Percentiles rank a stretch among this genome's conserved stretches.
Conservation (phyloP, 2,113 vertebrate species). For the Steatornis caripensis region DNA sequence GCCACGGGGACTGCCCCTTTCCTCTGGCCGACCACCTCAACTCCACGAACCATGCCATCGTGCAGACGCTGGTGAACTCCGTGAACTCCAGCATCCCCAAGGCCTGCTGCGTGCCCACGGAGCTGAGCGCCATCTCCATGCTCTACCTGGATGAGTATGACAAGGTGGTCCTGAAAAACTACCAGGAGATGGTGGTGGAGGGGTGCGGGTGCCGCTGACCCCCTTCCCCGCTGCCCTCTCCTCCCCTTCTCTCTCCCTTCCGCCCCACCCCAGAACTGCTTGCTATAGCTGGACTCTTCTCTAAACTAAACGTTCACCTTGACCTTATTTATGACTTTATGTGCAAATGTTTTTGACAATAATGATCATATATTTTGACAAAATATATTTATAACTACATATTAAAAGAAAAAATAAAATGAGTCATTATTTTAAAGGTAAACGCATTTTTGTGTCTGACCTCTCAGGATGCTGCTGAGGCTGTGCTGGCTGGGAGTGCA, state of each 20-base stretch:
- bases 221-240: neutral
- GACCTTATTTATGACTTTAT: slow-evolving; percentile 99
- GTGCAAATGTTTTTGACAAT: slow-evolving; percentile 94
- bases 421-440: slow-evolving; percentile 98
- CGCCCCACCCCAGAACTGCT: slow-evolving; percentile 27
- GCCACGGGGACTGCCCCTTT: slow-evolving; percentile 97
- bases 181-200: slow-evolving; percentile 99
- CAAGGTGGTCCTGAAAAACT: slow-evolving; percentile 98
- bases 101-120: slow-evolving; percentile 96
- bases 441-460: slow-evolving; percentile 73
- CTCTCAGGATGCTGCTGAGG: slow-evolving; percentile 73
- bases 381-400: slow-evolving; percentile 99
- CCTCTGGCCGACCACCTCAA: slow-evolving; percentile 97
- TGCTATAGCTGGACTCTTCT: slow-evolving; percentile 57
- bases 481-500: slow-evolving; percentile 77
- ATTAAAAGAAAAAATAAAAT: slow-evolving; percentile 93
- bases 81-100: slow-evolving; percentile 97
- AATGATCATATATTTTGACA: slow-evolving; percentile 99
- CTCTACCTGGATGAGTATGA: slow-evolving; percentile 98
- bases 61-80: slow-evolving; percentile 98
- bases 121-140: slow-evolving; percentile 99
- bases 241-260: slow-evolving; percentile 3
- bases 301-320: slow-evolving; percentile 78
- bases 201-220: slow-evolving; percentile 93
- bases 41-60: slow-evolving; percentile 97